These are phyloP conservation scores for Notodromas monacha DNA, from an alignment of 2,888 invertebrate genomes.

Conservation along the genomic window DNA sequence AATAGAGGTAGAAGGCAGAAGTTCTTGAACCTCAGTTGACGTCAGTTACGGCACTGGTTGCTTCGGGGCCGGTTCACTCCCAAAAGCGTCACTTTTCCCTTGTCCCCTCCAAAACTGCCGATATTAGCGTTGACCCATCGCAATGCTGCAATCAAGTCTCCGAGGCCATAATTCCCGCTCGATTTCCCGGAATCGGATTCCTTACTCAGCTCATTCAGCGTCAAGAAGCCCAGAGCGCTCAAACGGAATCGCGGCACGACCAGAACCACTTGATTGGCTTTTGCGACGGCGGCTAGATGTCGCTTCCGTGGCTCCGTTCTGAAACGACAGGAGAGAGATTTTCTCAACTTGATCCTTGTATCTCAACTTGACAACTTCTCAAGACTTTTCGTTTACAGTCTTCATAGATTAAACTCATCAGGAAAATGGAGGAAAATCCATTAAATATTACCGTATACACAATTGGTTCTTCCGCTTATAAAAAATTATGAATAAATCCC, in stretches of 20 bases:
- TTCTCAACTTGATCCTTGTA: too few species aligned
- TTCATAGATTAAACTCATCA: too few species aligned
- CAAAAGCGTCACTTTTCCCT: conserved; percentile 37
- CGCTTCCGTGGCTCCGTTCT: conserved; percentile 18
- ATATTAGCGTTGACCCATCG: conserved; percentile 51
- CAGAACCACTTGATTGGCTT: conserved; percentile 43
- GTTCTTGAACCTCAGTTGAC: too few species aligned
- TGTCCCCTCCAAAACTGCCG: conserved; percentile 48
- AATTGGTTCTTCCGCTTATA: too few species aligned
- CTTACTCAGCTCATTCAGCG: conserved; percentile 14
- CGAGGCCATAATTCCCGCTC: conserved; percentile 54
- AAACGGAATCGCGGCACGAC: conserved; percentile 56
- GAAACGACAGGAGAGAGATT: too few species aligned
- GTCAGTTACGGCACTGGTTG: too few species aligned
- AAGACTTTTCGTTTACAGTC: too few species aligned
- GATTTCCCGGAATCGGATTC: conserved; percentile 15
- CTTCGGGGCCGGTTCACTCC: conserved; percentile 19
- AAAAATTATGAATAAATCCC: too few species aligned
- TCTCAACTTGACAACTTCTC: too few species aligned
- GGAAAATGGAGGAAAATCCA: too few species aligned
- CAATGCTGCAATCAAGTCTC: conserved; percentile 38
- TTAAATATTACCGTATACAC: too few species aligned
- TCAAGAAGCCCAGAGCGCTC: conserved; percentile 35
- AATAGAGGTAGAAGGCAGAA: too few species aligned
- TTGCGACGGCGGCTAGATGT: conserved; percentile 40